Evolutionary conservation across 2,888 invertebrate genomes (phyloP).

Genomic region (Aleiodes leptofemur): DNA sequence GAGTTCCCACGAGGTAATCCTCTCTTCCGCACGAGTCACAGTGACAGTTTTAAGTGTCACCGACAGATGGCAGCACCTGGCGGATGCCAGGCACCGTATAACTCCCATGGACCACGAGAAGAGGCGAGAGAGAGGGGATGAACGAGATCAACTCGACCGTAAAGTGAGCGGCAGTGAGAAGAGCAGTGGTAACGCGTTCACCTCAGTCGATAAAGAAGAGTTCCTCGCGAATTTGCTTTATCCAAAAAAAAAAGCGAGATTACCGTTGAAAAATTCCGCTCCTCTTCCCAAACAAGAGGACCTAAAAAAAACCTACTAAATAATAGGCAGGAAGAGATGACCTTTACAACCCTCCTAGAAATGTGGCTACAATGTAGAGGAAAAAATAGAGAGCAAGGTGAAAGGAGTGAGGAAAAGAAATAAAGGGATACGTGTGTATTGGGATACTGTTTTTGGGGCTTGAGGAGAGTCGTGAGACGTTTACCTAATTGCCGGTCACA

Average conservation of each 20-base stretch:
- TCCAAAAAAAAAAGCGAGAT: not conserved
- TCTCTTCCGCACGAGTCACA: conserved; percentile 26
- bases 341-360: conserved; percentile 44
- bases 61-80: conserved; percentile 70
- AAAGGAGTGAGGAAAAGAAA: conserved; percentile 53
- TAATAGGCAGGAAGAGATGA: conserved; percentile 64
- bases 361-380: conserved; percentile 71
- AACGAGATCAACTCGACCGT: not conserved
- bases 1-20: conserved; percentile 37
- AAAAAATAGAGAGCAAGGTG: conserved; percentile 48
- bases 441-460: conserved; percentile 18
- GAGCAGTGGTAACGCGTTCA: conserved; percentile 1
- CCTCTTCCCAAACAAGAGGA: conserved; percentile 48
- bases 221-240: not conserved
- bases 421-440: conserved; percentile 4
- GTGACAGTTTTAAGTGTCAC: not conserved
- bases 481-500: conserved; percentile 75
- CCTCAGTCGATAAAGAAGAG: conserved; percentile 33
- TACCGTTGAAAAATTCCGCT: not conserved
- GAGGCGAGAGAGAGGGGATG: conserved; percentile 3
- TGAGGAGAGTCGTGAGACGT: conserved; percentile 62
- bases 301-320: conserved; percentile 71
- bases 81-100: conserved; percentile 56
- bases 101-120: not conserved
- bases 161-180: conserved; percentile 15